A percentile compares a stretch with the other conserved stretches of the same genome.
These are phyloP conservation scores for Lithophane ornitopus DNA, from an alignment of 2,888 invertebrate genomes.

Conservation along the genomic window DNA sequence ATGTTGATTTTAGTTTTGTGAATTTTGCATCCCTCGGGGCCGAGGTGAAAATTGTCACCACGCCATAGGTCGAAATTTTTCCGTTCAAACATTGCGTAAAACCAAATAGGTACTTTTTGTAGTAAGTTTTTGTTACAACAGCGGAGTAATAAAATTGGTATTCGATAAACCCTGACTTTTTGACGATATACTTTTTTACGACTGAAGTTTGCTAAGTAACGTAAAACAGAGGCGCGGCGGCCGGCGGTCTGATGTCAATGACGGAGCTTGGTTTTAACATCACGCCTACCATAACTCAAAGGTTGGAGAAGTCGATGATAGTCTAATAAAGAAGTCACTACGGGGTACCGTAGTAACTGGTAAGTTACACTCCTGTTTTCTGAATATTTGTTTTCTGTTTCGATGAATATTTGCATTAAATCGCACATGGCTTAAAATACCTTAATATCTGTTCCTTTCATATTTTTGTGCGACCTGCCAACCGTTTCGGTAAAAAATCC, in stretches of 20 bases:
- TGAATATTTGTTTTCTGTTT: neutral
- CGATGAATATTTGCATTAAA: neutral
- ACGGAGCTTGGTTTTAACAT: neutral
- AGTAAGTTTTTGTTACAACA: constrained; percentile 48
- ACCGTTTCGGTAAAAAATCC: too few relatives aligned
- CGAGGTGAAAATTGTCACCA: neutral
- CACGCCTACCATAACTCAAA: neutral
- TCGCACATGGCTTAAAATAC: neutral
- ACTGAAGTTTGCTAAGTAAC: constrained; percentile 46
- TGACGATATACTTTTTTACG: constrained; percentile 64
- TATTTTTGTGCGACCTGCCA: neutral
- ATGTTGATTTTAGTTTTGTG: neutral
- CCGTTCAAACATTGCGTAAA: constrained; percentile 10
- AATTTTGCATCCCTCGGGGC: neutral
- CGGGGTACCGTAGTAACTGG: too few relatives aligned
- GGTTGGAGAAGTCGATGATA: neutral
- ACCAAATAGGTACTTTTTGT: constrained; percentile 19
- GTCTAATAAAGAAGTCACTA: constrained; percentile 1
- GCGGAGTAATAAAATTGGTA: constrained; percentile 62
- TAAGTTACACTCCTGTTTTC: neutral
- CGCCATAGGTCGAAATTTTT: neutral
- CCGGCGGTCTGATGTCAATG: constrained; percentile 5
- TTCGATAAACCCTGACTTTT: constrained; percentile 59
- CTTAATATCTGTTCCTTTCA: neutral
- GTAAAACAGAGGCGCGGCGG: constrained; percentile 41